Percentiles rank a stretch among this genome's conserved stretches.
These are phyloP conservation scores for Asteroscopus sphinx DNA, from an alignment of 2,888 invertebrate species.

Conservation along the genomic window DNA sequence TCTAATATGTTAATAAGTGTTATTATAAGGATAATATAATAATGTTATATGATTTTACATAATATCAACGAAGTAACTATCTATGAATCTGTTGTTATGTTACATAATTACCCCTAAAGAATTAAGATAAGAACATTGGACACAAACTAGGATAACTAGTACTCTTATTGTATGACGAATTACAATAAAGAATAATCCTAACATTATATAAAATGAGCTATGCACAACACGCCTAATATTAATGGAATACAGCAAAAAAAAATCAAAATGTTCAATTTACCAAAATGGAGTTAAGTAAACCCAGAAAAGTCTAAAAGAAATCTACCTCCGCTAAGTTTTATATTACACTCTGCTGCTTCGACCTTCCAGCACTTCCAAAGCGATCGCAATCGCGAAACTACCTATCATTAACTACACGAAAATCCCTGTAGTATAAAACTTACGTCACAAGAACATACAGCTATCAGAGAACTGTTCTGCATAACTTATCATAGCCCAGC, in stretches of 20 bases:
- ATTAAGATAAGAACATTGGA: conserved; percentile 22
- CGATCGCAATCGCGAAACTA: conserved; percentile 9
- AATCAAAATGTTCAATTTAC: conserved; percentile 11
- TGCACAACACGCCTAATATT: conserved; percentile 44
- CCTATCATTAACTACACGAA: conserved; percentile 22
- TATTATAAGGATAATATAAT: conserved; percentile 25
- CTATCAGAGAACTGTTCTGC: conserved; percentile 40
- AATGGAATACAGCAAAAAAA: conserved; percentile 60
- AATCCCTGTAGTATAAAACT: conserved; percentile 42
- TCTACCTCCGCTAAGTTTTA: background rate
- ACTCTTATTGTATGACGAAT: conserved; percentile 21
- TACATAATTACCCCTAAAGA: conserved; percentile 19
- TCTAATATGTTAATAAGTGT: conserved; percentile 26
- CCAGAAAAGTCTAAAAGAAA: conserved; percentile 6
- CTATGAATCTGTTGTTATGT: conserved; percentile 12
- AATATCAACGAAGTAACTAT: conserved; percentile 21
- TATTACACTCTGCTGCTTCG: conserved; percentile 2
- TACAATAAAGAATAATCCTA: conserved; percentile 31
- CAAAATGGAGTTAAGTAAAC: conserved; percentile 1
- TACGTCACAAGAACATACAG: conserved; percentile 43
- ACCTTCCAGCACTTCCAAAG: conserved; percentile 5
- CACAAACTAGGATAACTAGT: conserved; percentile 25
- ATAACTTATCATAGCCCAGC: conserved; percentile 26
- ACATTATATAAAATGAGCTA: conserved; percentile 20
- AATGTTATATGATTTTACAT: conserved; percentile 5